These are phyloP conservation scores for Paraescarpia echinospica DNA, from an alignment of 1,140 invertebrate genomes.

Conservation along the genomic window DNA sequence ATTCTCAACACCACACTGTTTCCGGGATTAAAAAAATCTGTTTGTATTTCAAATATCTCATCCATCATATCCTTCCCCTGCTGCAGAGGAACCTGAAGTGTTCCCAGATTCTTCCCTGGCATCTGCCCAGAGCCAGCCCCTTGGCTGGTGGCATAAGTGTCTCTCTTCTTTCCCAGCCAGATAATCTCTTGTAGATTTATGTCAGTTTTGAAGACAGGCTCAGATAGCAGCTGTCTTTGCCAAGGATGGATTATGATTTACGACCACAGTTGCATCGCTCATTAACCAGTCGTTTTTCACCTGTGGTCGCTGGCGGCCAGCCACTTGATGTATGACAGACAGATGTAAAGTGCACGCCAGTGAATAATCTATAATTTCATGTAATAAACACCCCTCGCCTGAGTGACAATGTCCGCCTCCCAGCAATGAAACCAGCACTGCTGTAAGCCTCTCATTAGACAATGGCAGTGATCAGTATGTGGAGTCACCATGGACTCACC, in stretches of 20 bases:
- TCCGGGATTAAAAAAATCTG: background rate
- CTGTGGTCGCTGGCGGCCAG: background rate
- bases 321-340: background rate
- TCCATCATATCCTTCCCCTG: background rate
- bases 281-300: background rate
- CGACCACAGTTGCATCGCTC: background rate
- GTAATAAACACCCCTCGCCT: background rate
- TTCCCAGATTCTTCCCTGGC: background rate
- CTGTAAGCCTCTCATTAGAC: background rate
- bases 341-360: background rate
- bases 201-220: background rate
- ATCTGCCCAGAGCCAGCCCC: background rate
- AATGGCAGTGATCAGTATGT: background rate
- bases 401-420: background rate
- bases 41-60: background rate
- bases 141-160: background rate
- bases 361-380: background rate
- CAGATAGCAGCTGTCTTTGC: background rate
- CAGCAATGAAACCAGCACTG: background rate
- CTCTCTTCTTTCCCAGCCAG: background rate
- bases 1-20: background rate
- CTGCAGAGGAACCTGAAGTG: background rate
- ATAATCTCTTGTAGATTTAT: conserved; percentile 1
- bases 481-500: background rate
- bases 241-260: background rate